These are phyloP conservation scores for Picus viridis DNA, from an alignment of 2,797 vertebrate species.

Conservation along the genomic window DNA sequence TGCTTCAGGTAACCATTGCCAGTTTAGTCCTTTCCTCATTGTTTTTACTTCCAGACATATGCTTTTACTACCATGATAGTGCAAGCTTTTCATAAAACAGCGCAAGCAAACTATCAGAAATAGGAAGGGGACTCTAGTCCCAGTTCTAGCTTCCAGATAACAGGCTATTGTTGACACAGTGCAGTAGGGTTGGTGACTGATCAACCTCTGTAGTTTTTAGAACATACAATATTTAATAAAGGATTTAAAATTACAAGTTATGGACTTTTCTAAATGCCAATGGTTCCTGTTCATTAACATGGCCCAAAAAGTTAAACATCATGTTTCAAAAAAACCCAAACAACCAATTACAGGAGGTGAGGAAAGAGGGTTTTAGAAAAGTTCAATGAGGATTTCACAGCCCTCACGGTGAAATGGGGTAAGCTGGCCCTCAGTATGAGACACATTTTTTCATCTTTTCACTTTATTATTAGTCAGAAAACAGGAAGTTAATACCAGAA, in stretches of 20 bases:
- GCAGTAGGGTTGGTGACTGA: not conserved
- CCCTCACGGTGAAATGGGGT: not conserved
- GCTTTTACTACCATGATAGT: not conserved
- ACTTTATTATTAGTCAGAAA: not conserved
- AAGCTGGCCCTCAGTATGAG: not conserved
- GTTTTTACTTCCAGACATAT: not conserved
- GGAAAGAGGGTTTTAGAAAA: not conserved
- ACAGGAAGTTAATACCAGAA: not conserved
- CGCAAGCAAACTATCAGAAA: not conserved
- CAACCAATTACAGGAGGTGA: not conserved
- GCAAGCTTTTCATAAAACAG: not conserved
- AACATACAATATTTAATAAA: not conserved
- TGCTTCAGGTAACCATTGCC: not conserved
- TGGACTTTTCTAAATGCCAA: not conserved
- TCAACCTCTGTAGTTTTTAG: accelerated
- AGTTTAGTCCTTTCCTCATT: not conserved
- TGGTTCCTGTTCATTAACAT: not conserved
- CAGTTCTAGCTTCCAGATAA: not conserved
- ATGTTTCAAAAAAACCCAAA: not conserved
- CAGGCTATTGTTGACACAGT: not conserved
- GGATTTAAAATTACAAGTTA: not conserved
- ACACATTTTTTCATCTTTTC: not conserved
- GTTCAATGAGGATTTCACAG: not conserved
- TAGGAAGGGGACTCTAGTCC: not conserved
- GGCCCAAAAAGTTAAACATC: not conserved